A percentile compares a stretch with the other conserved stretches of the same genome.
Conservation (phyloP, 2,888 invertebrate species). For the Noctua janthe region DNA sequence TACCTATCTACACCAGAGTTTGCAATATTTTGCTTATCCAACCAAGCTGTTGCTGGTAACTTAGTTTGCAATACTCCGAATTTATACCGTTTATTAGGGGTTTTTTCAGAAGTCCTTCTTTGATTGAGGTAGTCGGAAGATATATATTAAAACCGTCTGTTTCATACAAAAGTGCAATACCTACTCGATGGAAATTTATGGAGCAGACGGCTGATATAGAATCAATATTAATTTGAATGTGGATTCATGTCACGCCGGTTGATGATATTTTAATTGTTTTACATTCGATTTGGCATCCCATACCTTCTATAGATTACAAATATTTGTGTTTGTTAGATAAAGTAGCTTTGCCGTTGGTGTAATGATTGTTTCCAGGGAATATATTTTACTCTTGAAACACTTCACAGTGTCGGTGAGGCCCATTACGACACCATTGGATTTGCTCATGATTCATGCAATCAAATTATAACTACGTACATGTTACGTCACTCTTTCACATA, state of each 20-base stretch:
- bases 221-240: neutral
- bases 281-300: neutral
- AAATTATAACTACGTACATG: conserved; percentile 15
- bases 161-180: neutral
- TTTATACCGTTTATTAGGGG: neutral
- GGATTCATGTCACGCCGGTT: neutral
- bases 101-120: neutral
- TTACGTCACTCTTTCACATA: conserved; percentile 43
- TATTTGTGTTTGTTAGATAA: neutral
- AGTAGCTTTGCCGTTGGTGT: neutral
- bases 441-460: conserved; percentile 53
- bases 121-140: neutral
- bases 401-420: conserved; percentile 11
- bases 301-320: neutral
- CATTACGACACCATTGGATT: conserved; percentile 41
- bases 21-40: neutral
- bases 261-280: neutral
- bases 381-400: conserved; percentile 24
- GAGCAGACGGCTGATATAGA: neutral
- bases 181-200: neutral
- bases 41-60: neutral
- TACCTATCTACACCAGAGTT: neutral
- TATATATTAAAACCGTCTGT: neutral
- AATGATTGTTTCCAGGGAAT: conserved; percentile 23
- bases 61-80: neutral